Base-by-base conservation (phyloP, 2,113 vertebrate genomes). In the Alouatta palliata region DNA sequence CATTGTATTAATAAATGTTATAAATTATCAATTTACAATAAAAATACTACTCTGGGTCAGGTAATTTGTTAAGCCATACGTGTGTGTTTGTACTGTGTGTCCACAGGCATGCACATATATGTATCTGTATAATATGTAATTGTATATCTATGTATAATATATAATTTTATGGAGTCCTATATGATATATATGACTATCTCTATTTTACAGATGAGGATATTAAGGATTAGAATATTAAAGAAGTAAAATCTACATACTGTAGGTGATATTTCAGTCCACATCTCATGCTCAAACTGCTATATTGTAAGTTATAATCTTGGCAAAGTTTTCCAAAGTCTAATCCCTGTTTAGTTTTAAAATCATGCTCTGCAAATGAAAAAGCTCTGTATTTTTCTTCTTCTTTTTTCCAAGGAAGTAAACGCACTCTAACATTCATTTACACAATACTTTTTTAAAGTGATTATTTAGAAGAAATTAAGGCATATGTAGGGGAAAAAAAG, bases 261-360 rank as follows among this genome's bases (percentile, higher is more conserved):
- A 37, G 54, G 54, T 88, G 52, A 27, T 79, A 76, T 54, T 61
- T 92, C 32, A 96, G 68, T 40, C 4, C 17, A 70, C 4, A 68
- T 90, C 40, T 83, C 25, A n/a, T 87, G 32, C 3, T 91, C 45
- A 87, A 52, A 92, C 52, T 37, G 81, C 16, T 79, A 25, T 79
- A 61, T 14, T 70, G 17, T 70, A 61, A 93, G 1, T 71, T 94
- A 83, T 25, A 27, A 45, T 37, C 30, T 88, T 93, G 64, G 30
- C 30, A 96, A 96, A 96, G 35, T 20, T 61, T 90, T 93, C 20
- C 21, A 66, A 93, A 95, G 0, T 86, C 68, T 89, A 94, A 89
- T 79, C 30, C 76, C 30, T 80, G 23, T 56, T 90, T 58, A 88
- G 80, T 94, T 91, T 80, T 54, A 91, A 90, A 97, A 77, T 54